Conservation (phyloP, 2,888 invertebrate genomes). For the Chalcosyrphus nemorum region DNA sequence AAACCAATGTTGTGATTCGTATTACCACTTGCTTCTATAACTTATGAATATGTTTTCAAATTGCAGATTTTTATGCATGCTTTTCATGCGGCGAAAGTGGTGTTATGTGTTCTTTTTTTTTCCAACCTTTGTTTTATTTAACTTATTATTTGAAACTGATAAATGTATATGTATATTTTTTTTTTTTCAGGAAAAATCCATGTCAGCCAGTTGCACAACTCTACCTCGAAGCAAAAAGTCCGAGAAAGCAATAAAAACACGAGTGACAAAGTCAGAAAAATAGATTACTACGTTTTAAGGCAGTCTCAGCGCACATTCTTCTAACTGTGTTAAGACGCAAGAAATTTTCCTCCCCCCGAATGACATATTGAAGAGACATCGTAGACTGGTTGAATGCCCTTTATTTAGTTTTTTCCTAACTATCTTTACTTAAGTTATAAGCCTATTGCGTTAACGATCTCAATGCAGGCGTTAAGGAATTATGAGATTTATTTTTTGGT, state of each 20-base stretch:
- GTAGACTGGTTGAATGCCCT: constrained; percentile 61
- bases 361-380: constrained; percentile 68
- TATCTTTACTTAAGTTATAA: constrained; percentile 43
- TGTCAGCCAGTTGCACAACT: constrained; percentile 82
- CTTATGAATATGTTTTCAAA: constrained; percentile 52
- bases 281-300: constrained; percentile 26
- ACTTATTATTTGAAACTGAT: no score
- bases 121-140: constrained; percentile 1
- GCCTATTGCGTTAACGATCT: constrained; percentile 34
- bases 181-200: constrained; percentile 80
- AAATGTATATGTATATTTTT: constrained; percentile 31
- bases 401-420: constrained; percentile 20
- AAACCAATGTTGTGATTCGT: constrained; percentile 23
- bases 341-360: constrained; percentile 53
- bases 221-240: constrained; percentile 81
- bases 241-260: constrained; percentile 77
- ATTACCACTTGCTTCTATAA: constrained; percentile 73
- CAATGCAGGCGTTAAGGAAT: constrained; percentile 44
- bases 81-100: constrained; percentile 20
- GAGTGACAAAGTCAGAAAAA: constrained; percentile 73
- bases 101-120: constrained; percentile 16
- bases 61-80: constrained; percentile 38
- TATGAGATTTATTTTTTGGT: constrained; percentile 49
- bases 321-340: constrained; percentile 25
- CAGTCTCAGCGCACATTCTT: constrained; percentile 49